Evolutionary conservation across 1,140 invertebrate genomes (phyloP).

Genomic region (Drosophila ogumai): DNA sequence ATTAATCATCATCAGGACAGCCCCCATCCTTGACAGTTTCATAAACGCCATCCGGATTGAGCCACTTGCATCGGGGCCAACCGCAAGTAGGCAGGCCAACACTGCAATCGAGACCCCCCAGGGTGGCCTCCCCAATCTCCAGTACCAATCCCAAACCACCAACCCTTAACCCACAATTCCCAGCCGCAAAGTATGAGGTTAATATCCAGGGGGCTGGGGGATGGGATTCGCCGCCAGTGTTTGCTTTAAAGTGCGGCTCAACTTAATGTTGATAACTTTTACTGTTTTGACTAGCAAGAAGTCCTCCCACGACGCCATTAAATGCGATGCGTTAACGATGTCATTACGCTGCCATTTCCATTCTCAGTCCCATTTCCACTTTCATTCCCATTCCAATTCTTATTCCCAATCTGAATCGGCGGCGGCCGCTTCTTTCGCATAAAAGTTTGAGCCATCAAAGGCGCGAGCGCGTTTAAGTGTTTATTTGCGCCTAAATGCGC

Average conservation of each 20-base stretch:
- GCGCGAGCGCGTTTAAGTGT: constrained; percentile 81
- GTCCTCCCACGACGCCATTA: constrained; percentile 48
- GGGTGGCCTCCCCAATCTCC: background rate
- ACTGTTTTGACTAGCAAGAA: constrained; percentile 53
- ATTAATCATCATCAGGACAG: constrained; percentile 76
- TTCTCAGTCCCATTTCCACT: background rate
- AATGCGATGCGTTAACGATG: constrained; percentile 75
- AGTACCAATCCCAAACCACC: background rate
- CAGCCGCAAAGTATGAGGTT: constrained; percentile 74
- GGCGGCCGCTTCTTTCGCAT: constrained; percentile 48
- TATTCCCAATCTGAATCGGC: constrained; percentile 36
- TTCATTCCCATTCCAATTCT: constrained; percentile 9
- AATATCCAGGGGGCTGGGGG: constrained; percentile 33
- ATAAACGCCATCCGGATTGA: constrained; percentile 60
- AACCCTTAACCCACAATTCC: constrained; percentile 18
- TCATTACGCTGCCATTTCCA: constrained; percentile 62
- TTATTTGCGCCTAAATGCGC: constrained; percentile 83
- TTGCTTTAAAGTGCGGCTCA: constrained; percentile 63
- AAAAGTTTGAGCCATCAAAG: constrained; percentile 77
- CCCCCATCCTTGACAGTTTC: constrained; percentile 69
- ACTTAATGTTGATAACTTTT: constrained; percentile 70
- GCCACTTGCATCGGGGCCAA: constrained; percentile 59
- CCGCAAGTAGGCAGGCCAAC: constrained; percentile 65
- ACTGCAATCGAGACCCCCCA: constrained; percentile 62
- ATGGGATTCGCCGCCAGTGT: background rate